Base-by-base conservation (phyloP, 2,888 invertebrate genomes). In the Drosophila mayaguana region DNA sequence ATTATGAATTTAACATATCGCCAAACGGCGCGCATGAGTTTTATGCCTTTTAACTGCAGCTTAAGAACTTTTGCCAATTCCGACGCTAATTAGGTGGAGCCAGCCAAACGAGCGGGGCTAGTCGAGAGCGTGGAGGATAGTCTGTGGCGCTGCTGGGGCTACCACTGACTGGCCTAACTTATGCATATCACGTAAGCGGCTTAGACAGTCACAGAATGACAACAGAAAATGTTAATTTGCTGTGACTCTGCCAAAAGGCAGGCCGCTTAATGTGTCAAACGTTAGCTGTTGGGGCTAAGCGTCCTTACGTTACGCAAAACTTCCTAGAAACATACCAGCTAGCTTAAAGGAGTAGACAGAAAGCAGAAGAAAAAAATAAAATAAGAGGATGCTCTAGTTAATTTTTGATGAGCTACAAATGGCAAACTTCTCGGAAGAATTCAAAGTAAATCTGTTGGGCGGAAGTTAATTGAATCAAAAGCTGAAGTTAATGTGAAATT, bases 1-100 rank as follows among this genome's bases (percentile, higher is more conserved):
- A 90, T 89, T 87, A 83, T 83, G 82, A 91, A 85, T 88, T 83
- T 89, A 88, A 80, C 79, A 90, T 81, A 78, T 84, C 77, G 64
- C 64, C 70, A 67, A 80, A 71, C 80, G 85, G 70, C 71, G 85
- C 81, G 81, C 85, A 82, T 84, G 85, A 87, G 71, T 84, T 87
- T 87, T 81, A 88, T 84, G 83, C 76, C 74, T 76, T 80, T 87
- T 87, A 83, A 83, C 80, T 81, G 87, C 80, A 83, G 83, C 80
- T 85, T 86, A 86, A 88, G 72, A 82, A 83, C 75, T 82, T 82
- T 86, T 78, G 72, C 74, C 40, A 76, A 76, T 75, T 61, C 63
- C 48, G 48, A 32, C 40, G 78, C 80, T 81, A 87, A 83, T 83
- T 87, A 83, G 71, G 6, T 22, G 18, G 22, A 22, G 42, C 2